Evolutionary conservation across 2,888 invertebrate species (phyloP), one percentile per base, ranked within the genome.

Genomic region (Thyatira batis): DNA sequence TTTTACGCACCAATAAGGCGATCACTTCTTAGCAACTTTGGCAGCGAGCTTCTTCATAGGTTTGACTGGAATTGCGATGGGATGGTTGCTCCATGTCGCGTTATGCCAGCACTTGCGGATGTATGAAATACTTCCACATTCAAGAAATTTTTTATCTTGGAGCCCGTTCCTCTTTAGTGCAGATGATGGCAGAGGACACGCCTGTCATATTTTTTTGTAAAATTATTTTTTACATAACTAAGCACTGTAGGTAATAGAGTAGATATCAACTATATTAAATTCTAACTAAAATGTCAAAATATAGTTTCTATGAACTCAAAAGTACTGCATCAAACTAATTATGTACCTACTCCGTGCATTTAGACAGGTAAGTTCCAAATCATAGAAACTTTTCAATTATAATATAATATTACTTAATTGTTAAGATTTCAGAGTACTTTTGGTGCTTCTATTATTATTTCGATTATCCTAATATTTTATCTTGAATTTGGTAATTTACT

Each of bases 161-260:
- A 91, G 59, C 64, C 91, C 91, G 55, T 91, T 89, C 57, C 90
- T 74, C 65, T 83, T 91, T 63, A 91, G 63, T 39, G 89, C 88
- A 64, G 88, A 85, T 49, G 87, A 83, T 54, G 91, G 89, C 60
- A 92, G 71, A 45, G 74, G 76, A 54, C 73, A 72, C 50, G 88
- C 88, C 90, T 91, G 89, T 54, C 71, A 73, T 71, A 69, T 60
- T 61, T 58, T 51, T 58, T 54, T 54, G 51, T 58, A 52, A 28
- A 55, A 20, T 43, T 28, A 43, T 28, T 52, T 53, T 50, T 33
- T 59, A 57, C 30, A 56, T 51, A 54, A 50, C 55, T 69, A 58
- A 52, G 49, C 57, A 17, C 49, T 50, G 52, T 45, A 53, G 50
- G 44, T 17, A 5, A 43, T 43, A 20, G 17, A 43, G 20, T 17